Evolutionary conservation across 2,888 invertebrate species (phyloP).

Genomic region (Proisotoma minuta): DNA sequence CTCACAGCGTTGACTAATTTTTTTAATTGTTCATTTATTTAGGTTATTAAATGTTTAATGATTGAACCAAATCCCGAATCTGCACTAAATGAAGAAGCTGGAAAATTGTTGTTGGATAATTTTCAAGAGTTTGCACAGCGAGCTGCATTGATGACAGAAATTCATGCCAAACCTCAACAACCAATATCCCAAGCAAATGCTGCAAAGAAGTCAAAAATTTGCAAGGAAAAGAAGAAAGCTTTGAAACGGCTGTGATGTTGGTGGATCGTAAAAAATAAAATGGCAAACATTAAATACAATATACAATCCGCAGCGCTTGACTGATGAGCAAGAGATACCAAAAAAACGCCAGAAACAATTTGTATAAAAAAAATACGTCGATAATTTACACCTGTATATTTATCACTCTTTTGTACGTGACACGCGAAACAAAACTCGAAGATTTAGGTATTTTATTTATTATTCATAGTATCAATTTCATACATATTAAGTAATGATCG

Average conservation of each 20-base stretch:
- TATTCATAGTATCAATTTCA: too few relatives aligned
- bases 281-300: too few relatives aligned
- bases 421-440: too few relatives aligned
- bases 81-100: constrained; percentile 94
- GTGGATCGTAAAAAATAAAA: not conserved
- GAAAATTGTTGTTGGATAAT: constrained; percentile 82
- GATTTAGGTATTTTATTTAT: too few relatives aligned
- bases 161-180: constrained; percentile 61
- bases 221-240: constrained; percentile 79
- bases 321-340: too few relatives aligned
- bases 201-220: constrained; percentile 56
- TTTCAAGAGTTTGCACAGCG: constrained; percentile 87
- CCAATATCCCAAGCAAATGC: constrained; percentile 28
- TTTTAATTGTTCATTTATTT: constrained; percentile 41
- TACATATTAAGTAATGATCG: too few relatives aligned
- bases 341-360: too few relatives aligned
- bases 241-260: constrained; percentile 73
- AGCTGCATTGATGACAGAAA: constrained; percentile 86
- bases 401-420: too few relatives aligned
- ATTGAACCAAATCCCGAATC: constrained; percentile 97
- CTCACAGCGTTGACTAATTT: not conserved
- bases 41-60: constrained; percentile 89
- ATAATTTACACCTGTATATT: too few relatives aligned
- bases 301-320: too few relatives aligned
- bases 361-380: too few relatives aligned